Percentiles rank a stretch among this genome's conserved stretches.
Conservation (phyloP, 2,888 invertebrate species). For the Phyllotreta cruciferae region DNA sequence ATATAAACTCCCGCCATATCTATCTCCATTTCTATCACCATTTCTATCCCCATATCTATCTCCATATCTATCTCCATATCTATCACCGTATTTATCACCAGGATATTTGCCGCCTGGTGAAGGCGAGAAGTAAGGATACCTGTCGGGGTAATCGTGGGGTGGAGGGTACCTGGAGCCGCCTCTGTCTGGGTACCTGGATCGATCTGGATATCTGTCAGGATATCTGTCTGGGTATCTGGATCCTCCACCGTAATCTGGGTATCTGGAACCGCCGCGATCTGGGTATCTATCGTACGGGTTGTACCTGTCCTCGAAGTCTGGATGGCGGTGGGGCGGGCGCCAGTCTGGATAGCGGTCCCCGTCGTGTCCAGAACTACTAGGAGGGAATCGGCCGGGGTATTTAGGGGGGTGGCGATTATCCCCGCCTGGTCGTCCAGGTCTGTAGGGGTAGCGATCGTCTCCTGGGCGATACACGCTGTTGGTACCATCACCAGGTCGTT, state of each 20-base stretch:
- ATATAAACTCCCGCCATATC: constrained; percentile 41
- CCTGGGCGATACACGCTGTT: constrained; percentile 36
- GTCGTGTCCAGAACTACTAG: constrained; percentile 52
- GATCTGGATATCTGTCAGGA: constrained; percentile 53
- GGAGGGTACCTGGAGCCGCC: constrained; percentile 56
- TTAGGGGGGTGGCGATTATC: constrained; percentile 44
- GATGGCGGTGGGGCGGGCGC: constrained; percentile 44
- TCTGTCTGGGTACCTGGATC: constrained; percentile 56
- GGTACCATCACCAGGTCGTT: constrained; percentile 41
- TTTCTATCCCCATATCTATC: constrained; percentile 21
- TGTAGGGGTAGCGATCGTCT: constrained; percentile 37
- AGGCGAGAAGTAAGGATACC: constrained; percentile 45
- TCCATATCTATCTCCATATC: constrained; percentile 38
- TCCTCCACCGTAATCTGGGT: constrained; percentile 53
- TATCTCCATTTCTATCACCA: constrained; percentile 44
- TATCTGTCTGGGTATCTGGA: constrained; percentile 43
- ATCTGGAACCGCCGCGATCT: constrained; percentile 48
- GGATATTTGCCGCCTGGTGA: constrained; percentile 33
- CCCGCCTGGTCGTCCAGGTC: constrained; percentile 45
- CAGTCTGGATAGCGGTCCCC: constrained; percentile 44
- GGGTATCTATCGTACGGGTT: constrained; percentile 61
- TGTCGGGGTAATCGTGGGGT: constrained; percentile 31
- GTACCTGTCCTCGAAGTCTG: constrained; percentile 44
- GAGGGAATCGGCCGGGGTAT: constrained; percentile 50
- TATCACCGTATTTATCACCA: constrained; percentile 39